phyloP scores from a whole-genome alignment of 2,797 vertebrate genomes.

The Arnoldichthys spilopterus region DNA sequence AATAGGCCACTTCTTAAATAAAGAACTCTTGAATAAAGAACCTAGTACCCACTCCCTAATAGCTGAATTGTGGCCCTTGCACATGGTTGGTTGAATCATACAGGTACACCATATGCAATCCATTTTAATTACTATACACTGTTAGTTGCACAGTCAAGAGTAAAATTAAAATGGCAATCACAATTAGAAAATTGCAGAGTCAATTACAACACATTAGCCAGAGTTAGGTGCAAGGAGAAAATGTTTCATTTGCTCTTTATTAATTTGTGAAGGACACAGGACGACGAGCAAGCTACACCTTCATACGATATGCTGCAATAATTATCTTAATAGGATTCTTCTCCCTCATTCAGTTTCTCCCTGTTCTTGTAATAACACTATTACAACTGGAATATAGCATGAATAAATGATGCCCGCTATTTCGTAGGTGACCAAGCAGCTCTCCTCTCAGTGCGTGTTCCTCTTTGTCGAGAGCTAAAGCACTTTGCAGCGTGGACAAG shows the following conservation, averaged over 20 bases:
- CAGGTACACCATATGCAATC: slow-evolving; percentile 88
- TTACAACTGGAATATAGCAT: slow-evolving; percentile 77
- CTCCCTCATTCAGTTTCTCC: slow-evolving; percentile 69
- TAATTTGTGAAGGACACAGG: slow-evolving; percentile 56
- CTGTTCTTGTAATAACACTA: slow-evolving; percentile 78
- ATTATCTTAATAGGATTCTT: slow-evolving; percentile 78
- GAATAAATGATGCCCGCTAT: slow-evolving; percentile 68
- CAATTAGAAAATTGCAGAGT: slow-evolving; percentile 94
- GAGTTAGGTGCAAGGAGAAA: slow-evolving; percentile 43
- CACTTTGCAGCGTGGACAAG: slow-evolving; percentile 34
- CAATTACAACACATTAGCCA: slow-evolving; percentile 94
- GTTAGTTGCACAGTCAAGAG: slow-evolving; percentile 91
- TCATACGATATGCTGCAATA: slow-evolving; percentile 65
- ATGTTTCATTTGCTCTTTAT: slow-evolving; percentile 55
- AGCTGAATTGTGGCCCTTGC: slow-evolving; percentile 74
- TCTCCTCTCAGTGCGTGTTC: slow-evolving; percentile 35
- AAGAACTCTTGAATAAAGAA: slow-evolving; percentile 1
- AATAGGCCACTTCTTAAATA: not conserved
- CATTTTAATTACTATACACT: slow-evolving; percentile 93
- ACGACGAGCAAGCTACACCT: slow-evolving; percentile 37
- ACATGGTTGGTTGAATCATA: slow-evolving; percentile 82
- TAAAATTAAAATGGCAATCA: slow-evolving; percentile 99
- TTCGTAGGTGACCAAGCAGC: slow-evolving; percentile 71
- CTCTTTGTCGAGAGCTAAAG: slow-evolving; percentile 33
- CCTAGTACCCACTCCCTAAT: slow-evolving; percentile 25